Evolutionary conservation across 2,797 vertebrate genomes (phyloP).

Genomic region (Coluber constrictor): DNA sequence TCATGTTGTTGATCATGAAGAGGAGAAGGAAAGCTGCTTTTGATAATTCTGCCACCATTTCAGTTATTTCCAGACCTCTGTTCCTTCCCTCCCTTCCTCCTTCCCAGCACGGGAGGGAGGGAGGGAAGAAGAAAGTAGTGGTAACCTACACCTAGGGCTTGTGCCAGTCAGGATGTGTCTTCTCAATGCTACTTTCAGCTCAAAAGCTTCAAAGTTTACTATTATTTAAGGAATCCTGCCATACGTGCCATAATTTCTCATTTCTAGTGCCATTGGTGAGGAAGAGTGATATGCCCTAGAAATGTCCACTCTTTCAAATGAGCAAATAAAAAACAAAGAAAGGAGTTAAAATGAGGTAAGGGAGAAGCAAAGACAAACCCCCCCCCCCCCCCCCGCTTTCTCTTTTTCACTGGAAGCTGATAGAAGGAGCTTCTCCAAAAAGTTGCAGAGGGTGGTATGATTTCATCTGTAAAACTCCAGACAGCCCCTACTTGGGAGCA

Average conservation of each 20-base stretch:
- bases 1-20: not conserved
- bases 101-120: not conserved
- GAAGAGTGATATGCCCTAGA: not conserved
- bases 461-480: not conserved
- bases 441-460: not conserved
- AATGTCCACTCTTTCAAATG: not conserved
- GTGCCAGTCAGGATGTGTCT: not conserved
- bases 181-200: not conserved
- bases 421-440: not conserved
- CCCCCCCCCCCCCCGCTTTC: not conserved
- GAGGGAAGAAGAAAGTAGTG: not conserved
- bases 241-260: not conserved
- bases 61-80: not conserved
- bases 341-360: not conserved
- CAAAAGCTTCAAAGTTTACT: not conserved
- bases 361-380: not conserved
- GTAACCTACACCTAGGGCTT: not conserved
- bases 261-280: not conserved
- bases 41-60: not conserved
- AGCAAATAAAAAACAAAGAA: not conserved
- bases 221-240: not conserved
- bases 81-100: too few species aligned
- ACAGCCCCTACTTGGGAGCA: not conserved
- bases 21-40: not conserved
- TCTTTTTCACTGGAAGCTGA: not conserved